Conservation (phyloP, 2,113 vertebrate genomes). For the Melanocharis versteri region DNA sequence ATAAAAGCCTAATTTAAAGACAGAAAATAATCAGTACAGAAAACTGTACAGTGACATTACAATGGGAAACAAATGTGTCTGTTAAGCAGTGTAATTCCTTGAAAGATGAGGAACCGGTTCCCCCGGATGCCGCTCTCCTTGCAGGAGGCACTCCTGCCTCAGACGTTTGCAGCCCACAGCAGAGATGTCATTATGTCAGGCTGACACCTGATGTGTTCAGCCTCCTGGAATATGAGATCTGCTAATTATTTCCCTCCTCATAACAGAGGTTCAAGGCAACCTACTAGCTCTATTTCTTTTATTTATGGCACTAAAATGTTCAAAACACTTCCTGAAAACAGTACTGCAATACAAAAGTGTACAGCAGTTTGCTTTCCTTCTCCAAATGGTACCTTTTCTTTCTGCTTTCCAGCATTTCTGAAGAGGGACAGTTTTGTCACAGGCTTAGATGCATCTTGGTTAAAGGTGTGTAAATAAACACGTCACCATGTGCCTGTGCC, state of each 20-base stretch:
- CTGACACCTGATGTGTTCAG: not conserved
- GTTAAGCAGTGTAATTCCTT: not conserved
- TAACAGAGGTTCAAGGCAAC: not conserved
- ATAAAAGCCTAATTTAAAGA: not conserved
- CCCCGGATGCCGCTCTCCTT: not conserved
- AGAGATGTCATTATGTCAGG: not conserved
- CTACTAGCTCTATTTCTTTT: not conserved
- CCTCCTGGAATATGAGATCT: not conserved
- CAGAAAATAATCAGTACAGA: not conserved
- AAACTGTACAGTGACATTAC: not conserved
- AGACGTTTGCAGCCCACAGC: not conserved
- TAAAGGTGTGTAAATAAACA: not conserved
- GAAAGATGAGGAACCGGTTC: not conserved
- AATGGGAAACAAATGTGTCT: not conserved
- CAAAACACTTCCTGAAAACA: not conserved
- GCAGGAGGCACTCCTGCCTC: not conserved
- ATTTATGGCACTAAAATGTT: not conserved
- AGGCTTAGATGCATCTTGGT: not conserved
- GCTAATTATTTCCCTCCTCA: not conserved
- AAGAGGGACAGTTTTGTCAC: not conserved
- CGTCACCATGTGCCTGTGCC: not conserved
- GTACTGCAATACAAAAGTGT: not conserved
- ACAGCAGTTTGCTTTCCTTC: not conserved
- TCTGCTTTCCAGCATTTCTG: not conserved
- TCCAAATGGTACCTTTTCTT: not conserved